Conservation (phyloP, 2,888 invertebrate genomes). For the Thereva unica region DNA sequence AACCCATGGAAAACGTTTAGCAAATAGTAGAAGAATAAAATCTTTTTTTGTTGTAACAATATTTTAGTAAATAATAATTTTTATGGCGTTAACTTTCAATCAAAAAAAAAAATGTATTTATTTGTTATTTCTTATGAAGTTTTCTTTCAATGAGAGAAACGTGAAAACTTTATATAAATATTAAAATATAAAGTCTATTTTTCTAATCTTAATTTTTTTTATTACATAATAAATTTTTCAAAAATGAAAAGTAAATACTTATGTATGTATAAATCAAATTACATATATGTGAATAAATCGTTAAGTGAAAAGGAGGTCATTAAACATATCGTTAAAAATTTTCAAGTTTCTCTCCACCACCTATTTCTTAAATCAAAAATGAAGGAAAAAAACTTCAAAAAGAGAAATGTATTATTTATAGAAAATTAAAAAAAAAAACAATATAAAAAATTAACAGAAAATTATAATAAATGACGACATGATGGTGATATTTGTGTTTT, state of each 20-base stretch:
- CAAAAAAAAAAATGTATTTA: conserved; percentile 4
- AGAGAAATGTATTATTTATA: conserved; percentile 1
- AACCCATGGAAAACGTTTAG: background rate
- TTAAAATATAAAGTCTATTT: conserved; percentile 30
- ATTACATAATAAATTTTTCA: conserved; percentile 1
- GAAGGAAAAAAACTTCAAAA: conserved; percentile 5
- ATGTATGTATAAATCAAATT: too few species aligned
- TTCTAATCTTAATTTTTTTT: conserved; percentile 34
- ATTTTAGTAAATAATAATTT: background rate
- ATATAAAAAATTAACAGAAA: too few species aligned
- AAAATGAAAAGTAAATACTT: background rate
- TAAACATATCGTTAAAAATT: conserved; percentile 34
- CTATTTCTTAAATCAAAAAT: conserved; percentile 9
- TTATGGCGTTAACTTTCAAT: background rate
- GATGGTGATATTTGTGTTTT: too few species aligned
- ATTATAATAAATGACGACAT: too few species aligned
- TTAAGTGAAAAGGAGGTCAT: conserved; percentile 1
- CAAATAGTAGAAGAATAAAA: conserved; percentile 1
- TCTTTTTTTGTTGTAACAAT: background rate
- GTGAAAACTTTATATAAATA: conserved; percentile 23
- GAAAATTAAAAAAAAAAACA: conserved; percentile 18
- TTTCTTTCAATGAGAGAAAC: conserved; percentile 23
- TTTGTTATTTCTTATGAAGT: background rate
- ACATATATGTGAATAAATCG: too few species aligned
- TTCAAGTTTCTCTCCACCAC: conserved; percentile 32